Conservation (phyloP, 2,113 vertebrate genomes). For the Etheostoma cragini region DNA sequence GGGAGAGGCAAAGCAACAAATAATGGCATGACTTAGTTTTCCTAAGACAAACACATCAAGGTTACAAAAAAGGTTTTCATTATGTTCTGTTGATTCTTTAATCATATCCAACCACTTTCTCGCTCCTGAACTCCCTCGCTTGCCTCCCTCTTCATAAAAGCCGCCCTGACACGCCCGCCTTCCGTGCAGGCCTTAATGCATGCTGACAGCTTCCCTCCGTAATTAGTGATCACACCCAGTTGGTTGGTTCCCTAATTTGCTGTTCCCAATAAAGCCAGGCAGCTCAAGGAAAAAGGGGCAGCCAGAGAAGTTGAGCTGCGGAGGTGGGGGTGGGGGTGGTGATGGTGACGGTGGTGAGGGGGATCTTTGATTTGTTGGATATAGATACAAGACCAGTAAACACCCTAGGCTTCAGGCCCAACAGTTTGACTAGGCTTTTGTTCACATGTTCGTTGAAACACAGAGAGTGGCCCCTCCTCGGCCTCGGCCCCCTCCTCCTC, state of each 20-base stretch:
- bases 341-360: not conserved
- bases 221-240: slow-evolving; percentile 89
- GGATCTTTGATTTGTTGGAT: slow-evolving; percentile 81
- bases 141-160: slow-evolving; percentile 66
- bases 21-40: slow-evolving; percentile 36
- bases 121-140: slow-evolving; percentile 42
- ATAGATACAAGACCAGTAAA: slow-evolving; percentile 86
- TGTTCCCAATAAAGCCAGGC: slow-evolving; percentile 83
- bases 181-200: slow-evolving; percentile 82
- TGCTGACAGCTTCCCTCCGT: slow-evolving; percentile 86
- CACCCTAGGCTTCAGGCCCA: slow-evolving; percentile 76
- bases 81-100: slow-evolving; percentile 21
- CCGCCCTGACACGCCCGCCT: slow-evolving; percentile 78
- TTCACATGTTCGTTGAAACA: slow-evolving; percentile 85
- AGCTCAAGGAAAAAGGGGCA: slow-evolving; percentile 71
- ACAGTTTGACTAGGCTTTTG: slow-evolving; percentile 84
- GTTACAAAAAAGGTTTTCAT: not conserved
- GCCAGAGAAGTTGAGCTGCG: slow-evolving; percentile 32
- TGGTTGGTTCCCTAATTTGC: slow-evolving; percentile 86
- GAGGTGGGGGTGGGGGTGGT: slow-evolving; percentile 14
- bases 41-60: not conserved
- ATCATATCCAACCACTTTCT: slow-evolving; percentile 39
- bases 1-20: not conserved
- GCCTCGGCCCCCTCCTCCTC: slow-evolving; percentile 1
- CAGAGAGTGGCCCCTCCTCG: slow-evolving; percentile 32